Evolutionary conservation across 2,797 vertebrate species (phyloP), one percentile per base, ranked within the genome.

Genomic region (Pseudochromis fuscus): DNA sequence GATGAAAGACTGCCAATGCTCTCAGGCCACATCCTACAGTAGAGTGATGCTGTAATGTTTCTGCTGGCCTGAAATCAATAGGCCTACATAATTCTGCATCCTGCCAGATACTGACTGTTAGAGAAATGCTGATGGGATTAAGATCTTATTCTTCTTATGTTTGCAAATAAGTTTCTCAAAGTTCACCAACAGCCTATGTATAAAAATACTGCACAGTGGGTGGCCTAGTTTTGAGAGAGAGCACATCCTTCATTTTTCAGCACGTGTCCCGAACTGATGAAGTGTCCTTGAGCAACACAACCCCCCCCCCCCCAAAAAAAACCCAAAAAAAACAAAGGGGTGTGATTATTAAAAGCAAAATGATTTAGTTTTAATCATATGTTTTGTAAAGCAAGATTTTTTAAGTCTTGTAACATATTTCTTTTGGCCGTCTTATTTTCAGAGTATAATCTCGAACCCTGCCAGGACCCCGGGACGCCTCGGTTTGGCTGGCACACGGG

Each of bases 391-490:
- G 33, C 2, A 13, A 35, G 33, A 44, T 4, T 1, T 42, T 37
- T 60, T 6, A 33, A 11, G n/a, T n/a, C 64, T 55, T 46, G 2
- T 16, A 21, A 23, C 2, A 42, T 27, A 12, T 49, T 1, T 50
- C 51, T 35, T 44, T 45, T 28, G 21, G 3, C 3, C 46, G 1
- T 59, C 15, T 16, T 79, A 11, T 81, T 75, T 82, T 7, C 71
- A 99, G 98, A 98, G 83, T 99, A 99, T 67, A 94, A 96, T 67
- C 95, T 99, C 3, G 98, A 99, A 81, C 97, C 97, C 2, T 99
- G 98, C 78, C 94, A 97, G 72, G 96, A 99, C 84, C 98, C 98
- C 2, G 96, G 97, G 5, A 91, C 88, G 2, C 98, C 98, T 23
- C 90, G 80, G 8, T 99, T 96, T 67, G 97, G 97, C 63, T 94